phyloP scores from a whole-genome alignment of 2,888 invertebrate genomes.

The Clunio marinus region DNA sequence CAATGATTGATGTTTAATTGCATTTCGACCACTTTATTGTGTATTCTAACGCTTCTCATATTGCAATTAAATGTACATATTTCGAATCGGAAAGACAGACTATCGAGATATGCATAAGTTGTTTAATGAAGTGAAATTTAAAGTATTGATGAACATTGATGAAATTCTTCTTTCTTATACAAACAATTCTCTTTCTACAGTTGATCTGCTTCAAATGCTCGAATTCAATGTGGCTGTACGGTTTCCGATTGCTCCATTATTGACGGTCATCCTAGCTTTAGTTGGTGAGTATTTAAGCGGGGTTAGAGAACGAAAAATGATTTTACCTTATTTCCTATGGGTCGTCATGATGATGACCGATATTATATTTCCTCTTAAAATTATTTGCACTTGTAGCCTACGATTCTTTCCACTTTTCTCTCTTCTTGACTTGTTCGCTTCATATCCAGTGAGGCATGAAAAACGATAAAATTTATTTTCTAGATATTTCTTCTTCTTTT shows the following conservation, averaged over 20 bases:
- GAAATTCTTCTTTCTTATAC: no score
- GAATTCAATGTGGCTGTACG: slow-evolving; percentile 92
- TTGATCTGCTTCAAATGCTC: slow-evolving; percentile 96
- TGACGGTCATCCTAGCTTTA: slow-evolving; percentile 95
- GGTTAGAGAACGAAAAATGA: no score
- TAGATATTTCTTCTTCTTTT: no score
- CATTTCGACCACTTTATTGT: neutral
- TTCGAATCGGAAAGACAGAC: no score
- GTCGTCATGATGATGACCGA: slow-evolving; percentile 3
- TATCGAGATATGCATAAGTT: no score
- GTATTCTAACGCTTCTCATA: no score
- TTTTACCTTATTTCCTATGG: neutral
- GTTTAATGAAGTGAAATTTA: no score
- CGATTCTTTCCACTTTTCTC: neutral
- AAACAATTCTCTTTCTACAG: no score
- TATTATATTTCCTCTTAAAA: neutral
- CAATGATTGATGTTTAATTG: slow-evolving; percentile 35
- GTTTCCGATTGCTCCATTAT: slow-evolving; percentile 92
- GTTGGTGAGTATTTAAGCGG: slow-evolving; percentile 75
- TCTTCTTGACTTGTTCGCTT: neutral
- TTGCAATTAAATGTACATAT: no score
- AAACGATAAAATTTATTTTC: neutral
- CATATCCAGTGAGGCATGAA: neutral
- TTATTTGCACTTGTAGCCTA: neutral
- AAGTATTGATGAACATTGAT: no score